Percentiles rank a stretch among this genome's conserved stretches.
Conservation (phyloP, 2,888 invertebrate species). For the Nymphalis polychloros region DNA sequence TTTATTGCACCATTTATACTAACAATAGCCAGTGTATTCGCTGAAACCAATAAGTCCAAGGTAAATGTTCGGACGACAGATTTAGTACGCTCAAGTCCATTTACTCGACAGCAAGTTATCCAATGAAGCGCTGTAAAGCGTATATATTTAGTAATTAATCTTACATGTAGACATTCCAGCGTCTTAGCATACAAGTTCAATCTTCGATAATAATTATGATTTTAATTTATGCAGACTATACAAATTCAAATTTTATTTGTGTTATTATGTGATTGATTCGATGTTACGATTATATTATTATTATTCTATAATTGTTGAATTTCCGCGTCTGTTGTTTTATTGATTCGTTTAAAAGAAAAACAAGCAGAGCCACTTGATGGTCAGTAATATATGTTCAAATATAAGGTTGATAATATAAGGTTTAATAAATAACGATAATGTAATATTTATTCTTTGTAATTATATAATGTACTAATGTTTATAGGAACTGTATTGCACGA, state of each 20-base stretch:
- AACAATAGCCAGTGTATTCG: conserved; percentile 21
- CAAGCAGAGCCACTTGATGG: no score
- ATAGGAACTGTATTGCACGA: no score
- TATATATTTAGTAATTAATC: conserved; percentile 5
- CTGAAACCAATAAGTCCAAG: conserved; percentile 31
- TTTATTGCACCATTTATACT: conserved; percentile 22
- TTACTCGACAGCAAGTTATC: conserved; percentile 20
- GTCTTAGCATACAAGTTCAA: neutral
- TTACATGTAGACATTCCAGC: neutral
- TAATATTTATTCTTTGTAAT: no score
- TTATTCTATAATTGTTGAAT: no score
- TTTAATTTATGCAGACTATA: no score
- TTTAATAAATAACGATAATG: no score
- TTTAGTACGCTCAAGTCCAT: conserved; percentile 27
- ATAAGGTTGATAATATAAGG: no score
- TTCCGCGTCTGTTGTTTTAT: no score
- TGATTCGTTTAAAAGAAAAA: no score
- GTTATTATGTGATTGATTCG: neutral
- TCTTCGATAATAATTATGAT: neutral
- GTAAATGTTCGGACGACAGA: conserved; percentile 30
- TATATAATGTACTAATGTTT: no score
- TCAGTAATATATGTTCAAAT: no score
- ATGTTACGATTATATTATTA: neutral
- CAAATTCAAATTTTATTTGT: neutral
- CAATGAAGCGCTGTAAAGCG: conserved; percentile 9